A percentile compares a stretch with the other conserved stretches of the same genome.
phyloP scores from a whole-genome alignment of 2,797 vertebrate species.

The Phrynocephalus forsythii region DNA sequence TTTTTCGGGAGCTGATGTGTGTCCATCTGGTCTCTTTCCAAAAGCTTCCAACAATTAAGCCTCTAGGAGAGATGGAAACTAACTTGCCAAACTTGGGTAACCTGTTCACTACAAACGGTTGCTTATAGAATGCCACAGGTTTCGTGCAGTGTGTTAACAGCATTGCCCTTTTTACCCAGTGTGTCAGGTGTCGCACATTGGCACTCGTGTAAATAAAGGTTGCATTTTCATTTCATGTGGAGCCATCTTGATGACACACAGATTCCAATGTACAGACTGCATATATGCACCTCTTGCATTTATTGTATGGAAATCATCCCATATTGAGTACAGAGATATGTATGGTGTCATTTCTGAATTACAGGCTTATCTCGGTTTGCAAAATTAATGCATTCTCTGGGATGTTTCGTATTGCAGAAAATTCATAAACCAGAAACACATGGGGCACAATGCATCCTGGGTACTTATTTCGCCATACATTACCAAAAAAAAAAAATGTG shows the following conservation, averaged over 20 bases:
- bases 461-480: not conserved
- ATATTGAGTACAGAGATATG: not conserved
- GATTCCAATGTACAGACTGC: not conserved
- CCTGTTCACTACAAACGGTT: not conserved
- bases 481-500: not conserved
- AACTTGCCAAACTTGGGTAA: not conserved
- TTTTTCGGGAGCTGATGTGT: conserved; percentile 16
- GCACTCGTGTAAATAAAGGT: not conserved
- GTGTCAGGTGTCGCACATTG: not conserved
- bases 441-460: no score
- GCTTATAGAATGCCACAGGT: not conserved
- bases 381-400: no score
- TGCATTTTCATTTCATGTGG: not conserved
- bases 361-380: no score
- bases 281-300: not conserved
- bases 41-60: not conserved
- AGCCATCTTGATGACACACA: not conserved
- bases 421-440: no score
- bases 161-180: not conserved
- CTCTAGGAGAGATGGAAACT: not conserved
- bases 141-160: not conserved
- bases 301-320: not conserved
- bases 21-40: conserved; percentile 33
- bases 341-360: not conserved
- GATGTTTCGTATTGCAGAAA: no score